Conservation (phyloP, 1,140 invertebrate genomes). For the Drosophila suzukii region DNA sequence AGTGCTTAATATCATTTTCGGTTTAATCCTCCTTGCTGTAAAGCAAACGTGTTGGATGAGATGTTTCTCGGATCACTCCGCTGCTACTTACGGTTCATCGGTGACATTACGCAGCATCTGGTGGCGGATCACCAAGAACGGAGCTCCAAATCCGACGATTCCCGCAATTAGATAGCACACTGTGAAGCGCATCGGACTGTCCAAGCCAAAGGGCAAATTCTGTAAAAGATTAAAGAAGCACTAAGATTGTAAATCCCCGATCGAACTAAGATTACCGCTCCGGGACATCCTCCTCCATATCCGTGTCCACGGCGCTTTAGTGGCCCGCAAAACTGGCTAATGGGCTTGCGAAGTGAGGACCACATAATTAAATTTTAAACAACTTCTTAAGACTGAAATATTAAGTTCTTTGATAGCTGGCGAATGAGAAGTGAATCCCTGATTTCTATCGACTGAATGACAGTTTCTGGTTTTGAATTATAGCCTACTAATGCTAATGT, state of each 20-base stretch:
- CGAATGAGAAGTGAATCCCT: background rate
- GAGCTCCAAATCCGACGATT: conserved; percentile 56
- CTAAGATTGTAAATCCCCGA: no score
- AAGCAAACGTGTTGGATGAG: background rate
- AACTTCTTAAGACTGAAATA: conserved; percentile 4
- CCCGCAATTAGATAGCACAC: conserved; percentile 42
- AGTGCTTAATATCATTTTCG: background rate
- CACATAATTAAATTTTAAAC: conserved; percentile 43
- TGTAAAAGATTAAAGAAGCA: background rate
- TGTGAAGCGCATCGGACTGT: conserved; percentile 60
- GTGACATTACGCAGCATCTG: conserved; percentile 55
- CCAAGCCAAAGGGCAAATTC: conserved; percentile 63
- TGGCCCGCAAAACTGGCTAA: conserved; percentile 19
- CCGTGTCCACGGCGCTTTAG: conserved; percentile 37
- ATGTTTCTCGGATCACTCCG: background rate
- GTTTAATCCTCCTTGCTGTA: conserved; percentile 6
- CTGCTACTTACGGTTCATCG: conserved; percentile 28
- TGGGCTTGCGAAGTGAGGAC: conserved; percentile 27
- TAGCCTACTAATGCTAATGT: conserved; percentile 10
- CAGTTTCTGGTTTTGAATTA: background rate
- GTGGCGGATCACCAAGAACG: conserved; percentile 59
- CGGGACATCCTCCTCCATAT: conserved; percentile 49
- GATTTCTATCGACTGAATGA: background rate
- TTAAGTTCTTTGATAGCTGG: background rate
- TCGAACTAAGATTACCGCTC: conserved; percentile 53